Conservation (phyloP, 2,113 vertebrate species). For the Scomber colias region DNA sequence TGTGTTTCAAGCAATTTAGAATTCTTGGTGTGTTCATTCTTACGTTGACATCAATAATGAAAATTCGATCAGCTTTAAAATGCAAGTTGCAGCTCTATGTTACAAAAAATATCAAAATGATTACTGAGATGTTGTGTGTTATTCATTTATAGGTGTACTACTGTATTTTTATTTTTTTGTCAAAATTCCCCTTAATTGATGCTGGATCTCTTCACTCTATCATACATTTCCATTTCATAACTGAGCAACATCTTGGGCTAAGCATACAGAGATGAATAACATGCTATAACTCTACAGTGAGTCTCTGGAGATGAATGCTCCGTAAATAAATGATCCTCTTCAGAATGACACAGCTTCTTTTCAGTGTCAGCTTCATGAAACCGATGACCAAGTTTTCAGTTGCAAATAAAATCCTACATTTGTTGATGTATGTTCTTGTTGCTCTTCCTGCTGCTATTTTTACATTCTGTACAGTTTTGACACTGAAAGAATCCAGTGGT, state of each 20-base stretch:
- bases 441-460: neutral
- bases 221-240: slow-evolving; percentile 29
- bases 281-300: slow-evolving; percentile 40
- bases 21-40: slow-evolving; percentile 41
- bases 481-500: neutral
- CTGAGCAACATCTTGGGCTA: slow-evolving; percentile 29
- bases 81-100: neutral
- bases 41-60: slow-evolving; percentile 35
- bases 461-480: neutral
- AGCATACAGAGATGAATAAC: slow-evolving; percentile 36
- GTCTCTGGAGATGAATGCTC: slow-evolving; percentile 40
- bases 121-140: neutral
- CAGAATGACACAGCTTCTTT: slow-evolving; percentile 35
- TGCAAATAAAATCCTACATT: slow-evolving; percentile 38
- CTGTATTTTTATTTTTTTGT: no score
- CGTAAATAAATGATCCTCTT: slow-evolving; percentile 60
- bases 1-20: slow-evolving; percentile 42
- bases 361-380: slow-evolving; percentile 58
- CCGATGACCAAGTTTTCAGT: slow-evolving; percentile 29
- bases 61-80: slow-evolving; percentile 28
- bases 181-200: neutral
- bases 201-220: slow-evolving; percentile 1
- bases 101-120: neutral
- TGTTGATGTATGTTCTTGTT: slow-evolving; percentile 15
- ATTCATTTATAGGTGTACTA: neutral